Evolutionary conservation across 1,140 invertebrate species (phyloP), one percentile per base, ranked within the genome.

Genomic region (Drosophila oshimai): DNA sequence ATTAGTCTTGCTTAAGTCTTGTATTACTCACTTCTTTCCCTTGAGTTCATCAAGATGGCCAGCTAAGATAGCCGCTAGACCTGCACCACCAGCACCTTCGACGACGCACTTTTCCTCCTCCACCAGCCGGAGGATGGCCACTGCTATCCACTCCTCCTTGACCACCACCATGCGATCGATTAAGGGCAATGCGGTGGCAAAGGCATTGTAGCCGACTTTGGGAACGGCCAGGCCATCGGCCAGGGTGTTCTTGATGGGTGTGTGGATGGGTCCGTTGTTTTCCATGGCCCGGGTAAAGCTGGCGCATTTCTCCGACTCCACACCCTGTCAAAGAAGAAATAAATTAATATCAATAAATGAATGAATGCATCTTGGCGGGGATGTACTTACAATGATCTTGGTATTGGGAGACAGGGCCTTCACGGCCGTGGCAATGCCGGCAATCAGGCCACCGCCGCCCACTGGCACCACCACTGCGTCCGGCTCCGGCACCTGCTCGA

Each of bases 191-290:
- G 95, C 95, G 2, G 97, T 98, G 15, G 92, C 94, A 90, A 94
- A 97, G 0, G 97, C 96, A 91, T 99, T 99, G 37, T 95, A 95
- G 0, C 97, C 97, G 9, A 98, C 96, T 54, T 94, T 94, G 0
- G 97, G 96, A 0, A 99, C 97, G 0, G 97, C 97, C 13, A 99
- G 92, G 86, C 97, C 98, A 92, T 99, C 98, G 1, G 97, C 97
- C 41, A 98, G 81, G 0, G 97, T 97, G 2, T 96, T 95, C 33
- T 94, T 92, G 28, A 95, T 95, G 12, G 93, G 90, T 2, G 95
- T 95, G 49, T 92, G 92, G 0, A 94, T 91, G 12, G 97, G 96
- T 47, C 94, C 93, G 0, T 95, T 94, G 41, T 93, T 92, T 70
- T 95, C 93, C 57, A 98, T 81, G 0, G 97, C 96, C 28, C 92